A percentile compares a stretch with the other conserved stretches of the same genome.
phyloP scores from a whole-genome alignment of 2,888 invertebrate species.

The Caenorhabditis sp. region DNA sequence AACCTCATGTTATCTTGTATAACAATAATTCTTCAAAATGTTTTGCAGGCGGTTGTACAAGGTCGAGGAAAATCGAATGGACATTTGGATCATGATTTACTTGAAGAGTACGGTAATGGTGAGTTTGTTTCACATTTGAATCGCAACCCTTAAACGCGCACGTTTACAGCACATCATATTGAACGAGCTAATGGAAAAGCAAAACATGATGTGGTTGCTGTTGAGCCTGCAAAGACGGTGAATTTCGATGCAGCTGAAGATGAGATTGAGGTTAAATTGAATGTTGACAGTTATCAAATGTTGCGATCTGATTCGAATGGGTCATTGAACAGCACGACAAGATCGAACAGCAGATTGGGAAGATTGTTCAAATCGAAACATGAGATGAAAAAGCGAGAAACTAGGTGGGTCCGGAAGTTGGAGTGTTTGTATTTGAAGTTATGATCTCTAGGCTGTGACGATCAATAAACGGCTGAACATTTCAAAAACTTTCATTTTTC shows the following conservation, averaged over 20 bases:
- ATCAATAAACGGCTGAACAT: no score
- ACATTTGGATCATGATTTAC: constrained; percentile 46
- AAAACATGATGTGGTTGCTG: constrained; percentile 45
- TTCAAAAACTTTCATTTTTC: no score
- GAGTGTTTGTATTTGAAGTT: no score
- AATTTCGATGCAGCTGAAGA: constrained; percentile 34
- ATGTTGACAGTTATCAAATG: constrained; percentile 42
- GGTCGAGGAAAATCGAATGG: constrained; percentile 17
- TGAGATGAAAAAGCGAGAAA: constrained; percentile 42
- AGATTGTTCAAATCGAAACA: constrained; percentile 45
- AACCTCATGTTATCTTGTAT: no score
- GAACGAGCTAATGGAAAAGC: constrained; percentile 56
- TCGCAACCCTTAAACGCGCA: background rate
- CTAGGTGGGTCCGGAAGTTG: constrained; percentile 5
- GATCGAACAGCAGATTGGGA: constrained; percentile 44
- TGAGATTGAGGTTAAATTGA: constrained; percentile 45
- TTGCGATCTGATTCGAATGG: constrained; percentile 43
- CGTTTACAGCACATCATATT: constrained; percentile 56
- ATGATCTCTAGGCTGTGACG: no score
- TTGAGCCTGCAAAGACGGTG: constrained; percentile 57
- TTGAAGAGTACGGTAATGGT: constrained; percentile 61
- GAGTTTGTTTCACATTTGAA: background rate
- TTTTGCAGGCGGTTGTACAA: constrained; percentile 41
- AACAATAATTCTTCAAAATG: background rate
- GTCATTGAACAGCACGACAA: constrained; percentile 37